Percentiles rank a stretch among this genome's conserved stretches.
Conservation (phyloP, 2,113 vertebrate species). For the Lagopus muta region DNA sequence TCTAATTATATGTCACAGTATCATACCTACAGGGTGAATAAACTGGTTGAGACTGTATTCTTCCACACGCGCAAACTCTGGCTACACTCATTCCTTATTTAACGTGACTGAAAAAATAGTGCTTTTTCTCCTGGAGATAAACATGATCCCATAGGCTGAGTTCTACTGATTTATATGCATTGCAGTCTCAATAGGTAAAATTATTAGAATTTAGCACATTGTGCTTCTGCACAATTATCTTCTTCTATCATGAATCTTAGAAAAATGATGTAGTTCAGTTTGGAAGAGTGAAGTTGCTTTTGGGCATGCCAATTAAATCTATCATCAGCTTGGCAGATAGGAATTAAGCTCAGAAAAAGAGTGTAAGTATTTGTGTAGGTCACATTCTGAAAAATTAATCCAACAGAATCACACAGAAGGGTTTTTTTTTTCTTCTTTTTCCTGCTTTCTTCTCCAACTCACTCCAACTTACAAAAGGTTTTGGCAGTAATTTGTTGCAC, state of each 20-base stretch:
- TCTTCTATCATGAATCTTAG: background rate
- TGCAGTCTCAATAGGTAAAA: background rate
- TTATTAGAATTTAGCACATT: background rate
- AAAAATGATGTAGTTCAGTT: background rate
- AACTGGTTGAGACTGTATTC: background rate
- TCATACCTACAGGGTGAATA: background rate
- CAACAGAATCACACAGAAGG: background rate
- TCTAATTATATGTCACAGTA: background rate
- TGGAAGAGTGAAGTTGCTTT: background rate
- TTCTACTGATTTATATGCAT: background rate
- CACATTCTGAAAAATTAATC: constrained; percentile 12
- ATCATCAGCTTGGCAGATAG: background rate
- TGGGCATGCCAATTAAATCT: background rate
- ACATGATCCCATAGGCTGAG: background rate
- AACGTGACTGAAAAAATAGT: background rate
- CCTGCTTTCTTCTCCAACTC: background rate
- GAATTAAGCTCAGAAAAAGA: background rate
- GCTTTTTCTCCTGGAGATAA: background rate
- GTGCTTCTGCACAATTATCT: background rate
- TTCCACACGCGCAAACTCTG: background rate
- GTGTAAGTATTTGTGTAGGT: background rate
- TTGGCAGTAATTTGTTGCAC: background rate
- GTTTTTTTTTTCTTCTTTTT: background rate
- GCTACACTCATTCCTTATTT: background rate
- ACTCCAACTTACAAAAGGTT: background rate